phyloP scores from a whole-genome alignment of 2,113 vertebrate genomes.

The Tragelaphus scriptus region DNA sequence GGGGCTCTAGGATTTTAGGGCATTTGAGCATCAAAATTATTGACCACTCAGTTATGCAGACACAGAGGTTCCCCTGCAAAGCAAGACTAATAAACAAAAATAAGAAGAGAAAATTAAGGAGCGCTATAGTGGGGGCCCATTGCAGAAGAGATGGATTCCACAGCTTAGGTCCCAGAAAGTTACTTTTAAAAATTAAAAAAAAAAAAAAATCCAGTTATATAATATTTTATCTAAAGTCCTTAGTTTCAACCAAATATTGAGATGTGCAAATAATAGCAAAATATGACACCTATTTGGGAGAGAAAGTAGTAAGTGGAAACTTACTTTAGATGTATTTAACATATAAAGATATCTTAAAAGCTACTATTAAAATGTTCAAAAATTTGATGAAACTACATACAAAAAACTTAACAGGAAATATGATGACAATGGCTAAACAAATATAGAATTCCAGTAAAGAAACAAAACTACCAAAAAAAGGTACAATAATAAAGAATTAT shows the following conservation, averaged over 20 bases:
- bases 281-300: not conserved
- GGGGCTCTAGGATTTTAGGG: not conserved
- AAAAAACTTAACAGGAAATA: not conserved
- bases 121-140: not conserved
- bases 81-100: not conserved
- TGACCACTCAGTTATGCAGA: not conserved
- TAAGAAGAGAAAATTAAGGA: not conserved
- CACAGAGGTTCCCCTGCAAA: not conserved
- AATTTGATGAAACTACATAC: not conserved
- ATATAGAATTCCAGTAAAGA: not conserved
- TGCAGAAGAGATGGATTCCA: not conserved
- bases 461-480: not conserved
- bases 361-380: not conserved
- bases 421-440: not conserved
- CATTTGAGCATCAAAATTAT: not conserved
- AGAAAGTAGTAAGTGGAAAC: not conserved
- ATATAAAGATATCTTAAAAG: not conserved
- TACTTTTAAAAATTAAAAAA: not conserved
- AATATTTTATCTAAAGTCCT: not conserved
- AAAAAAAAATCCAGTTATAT: not conserved
- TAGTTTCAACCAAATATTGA: not conserved
- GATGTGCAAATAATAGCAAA: not conserved
- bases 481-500: not conserved
- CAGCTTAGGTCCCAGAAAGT: not conserved
- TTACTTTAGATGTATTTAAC: not conserved